phyloP scores from a whole-genome alignment of 1,140 invertebrate genomes.

The Lasioglossum albipes region DNA sequence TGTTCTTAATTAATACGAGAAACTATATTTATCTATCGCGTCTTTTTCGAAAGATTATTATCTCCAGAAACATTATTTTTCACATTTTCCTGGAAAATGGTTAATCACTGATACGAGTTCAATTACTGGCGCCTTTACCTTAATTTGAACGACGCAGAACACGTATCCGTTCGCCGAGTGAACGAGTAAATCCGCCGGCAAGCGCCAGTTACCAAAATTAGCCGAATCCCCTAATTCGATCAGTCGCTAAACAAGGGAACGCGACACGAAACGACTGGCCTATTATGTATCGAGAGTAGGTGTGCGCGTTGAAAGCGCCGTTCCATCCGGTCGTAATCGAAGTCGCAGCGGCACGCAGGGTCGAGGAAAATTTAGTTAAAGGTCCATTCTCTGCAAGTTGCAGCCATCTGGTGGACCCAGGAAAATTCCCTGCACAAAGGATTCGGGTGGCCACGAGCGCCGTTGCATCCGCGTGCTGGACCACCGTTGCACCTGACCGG shows the following conservation, averaged over 20 bases:
- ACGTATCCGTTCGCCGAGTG: background rate
- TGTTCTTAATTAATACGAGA: too few species aligned
- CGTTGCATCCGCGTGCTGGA: background rate
- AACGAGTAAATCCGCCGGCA: background rate
- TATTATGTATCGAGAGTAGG: background rate
- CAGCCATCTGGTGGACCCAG: background rate
- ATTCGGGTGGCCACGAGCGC: background rate
- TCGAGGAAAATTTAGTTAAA: conserved; percentile 7
- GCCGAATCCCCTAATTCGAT: too few species aligned
- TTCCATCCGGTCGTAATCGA: background rate
- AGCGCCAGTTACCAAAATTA: background rate
- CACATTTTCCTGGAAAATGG: too few species aligned
- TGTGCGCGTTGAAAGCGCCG: background rate
- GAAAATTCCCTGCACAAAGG: conserved; percentile 14
- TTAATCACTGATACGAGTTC: too few species aligned
- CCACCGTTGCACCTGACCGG: background rate
- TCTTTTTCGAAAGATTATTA: too few species aligned
- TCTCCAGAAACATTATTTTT: too few species aligned
- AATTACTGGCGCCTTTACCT: too few species aligned
- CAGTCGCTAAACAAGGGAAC: too few species aligned
- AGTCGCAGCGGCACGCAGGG: background rate
- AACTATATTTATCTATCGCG: too few species aligned
- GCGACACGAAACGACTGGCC: background rate
- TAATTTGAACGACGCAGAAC: background rate
- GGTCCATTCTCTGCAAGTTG: background rate